Base-by-base conservation (phyloP, 2,113 vertebrate species). In the Antechinus flavipes region DNA sequence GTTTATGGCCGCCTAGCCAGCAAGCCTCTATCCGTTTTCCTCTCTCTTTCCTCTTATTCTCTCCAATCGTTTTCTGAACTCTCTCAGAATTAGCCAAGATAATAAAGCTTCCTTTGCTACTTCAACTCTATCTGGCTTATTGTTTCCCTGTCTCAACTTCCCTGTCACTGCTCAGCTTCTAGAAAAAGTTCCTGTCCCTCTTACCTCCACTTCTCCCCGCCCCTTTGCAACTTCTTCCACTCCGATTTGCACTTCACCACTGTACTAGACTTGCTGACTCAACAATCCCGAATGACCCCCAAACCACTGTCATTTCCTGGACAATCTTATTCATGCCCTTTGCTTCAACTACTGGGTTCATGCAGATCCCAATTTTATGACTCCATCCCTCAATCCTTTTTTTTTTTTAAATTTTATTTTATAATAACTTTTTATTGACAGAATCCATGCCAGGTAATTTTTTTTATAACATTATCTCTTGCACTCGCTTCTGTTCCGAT, bases 1-100 rank as follows among this genome's bases (percentile, higher is more conserved):
- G 24, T 84, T 92, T 95, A 23, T n/a, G n/a, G 25, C 93, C 94
- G 49, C 90, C 56, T 22, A 84, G 68, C n/a, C 5, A 42, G n/a
- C 35, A 19, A n/a, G 61, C 61, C 35, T n/a, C 68, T 42, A 23
- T 19, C 35, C 68, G 42, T 84, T 84, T 76, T 23, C 19, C 23
- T 84, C n/a, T 23, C n/a, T 19, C 68, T 42, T 19, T 84, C 19
- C 0, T 22, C 19, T 84, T 76, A 30, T 76, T 22, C 35, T n/a
- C 19, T 42, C 7, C n/a, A 84, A 23, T 84, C n/a, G 8, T 16
- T 42, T 19, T 35, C 12, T 19, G 12, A 76, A 76, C 30, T n/a
- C 4, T n/a, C 30, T 76, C 6, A 7, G 14, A n/a, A 19, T 84
- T 84, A 84, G n/a, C n/a, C 68, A 42, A 84, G 16, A 84, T 8